Evolutionary conservation across 1,140 invertebrate genomes (phyloP).

Genomic region (Ips nitidus): DNA sequence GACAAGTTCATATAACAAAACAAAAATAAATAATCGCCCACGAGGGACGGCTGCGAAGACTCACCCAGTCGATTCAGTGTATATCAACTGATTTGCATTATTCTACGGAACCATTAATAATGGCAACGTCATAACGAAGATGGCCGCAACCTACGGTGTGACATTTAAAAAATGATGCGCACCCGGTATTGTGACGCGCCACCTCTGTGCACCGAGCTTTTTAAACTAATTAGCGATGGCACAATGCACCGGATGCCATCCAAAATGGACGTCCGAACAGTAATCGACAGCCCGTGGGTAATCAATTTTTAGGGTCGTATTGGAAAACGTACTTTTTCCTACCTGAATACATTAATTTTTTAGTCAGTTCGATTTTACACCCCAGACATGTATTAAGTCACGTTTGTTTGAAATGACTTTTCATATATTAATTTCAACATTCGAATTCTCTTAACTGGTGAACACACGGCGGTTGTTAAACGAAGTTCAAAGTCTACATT

Average conservation of each 20-base stretch:
- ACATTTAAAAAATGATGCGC: slow-evolving; percentile 23
- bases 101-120: slow-evolving; percentile 22
- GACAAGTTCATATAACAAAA: too few relatives aligned
- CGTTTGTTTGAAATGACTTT: too few relatives aligned
- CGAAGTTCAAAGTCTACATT: too few relatives aligned
- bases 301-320: not conserved
- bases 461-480: too few relatives aligned
- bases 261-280: not conserved
- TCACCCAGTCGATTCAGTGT: slow-evolving; percentile 1
- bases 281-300: not conserved
- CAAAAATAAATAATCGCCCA: not conserved
- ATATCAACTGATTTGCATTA: slow-evolving; percentile 23
- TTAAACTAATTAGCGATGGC: slow-evolving; percentile 4
- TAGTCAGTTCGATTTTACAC: too few relatives aligned
- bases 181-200: slow-evolving; percentile 24
- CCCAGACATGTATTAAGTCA: too few relatives aligned
- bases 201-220: slow-evolving; percentile 5
- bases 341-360: too few relatives aligned
- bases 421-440: too few relatives aligned
- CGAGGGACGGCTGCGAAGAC: not conserved
- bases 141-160: slow-evolving; percentile 12
- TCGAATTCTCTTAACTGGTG: too few relatives aligned
- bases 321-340: too few relatives aligned
- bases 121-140: slow-evolving; percentile 19
- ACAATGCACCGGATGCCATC: slow-evolving; percentile 10